Evolutionary conservation across 1,140 invertebrate species (phyloP).

Genomic region (Drosophila ananassae): DNA sequence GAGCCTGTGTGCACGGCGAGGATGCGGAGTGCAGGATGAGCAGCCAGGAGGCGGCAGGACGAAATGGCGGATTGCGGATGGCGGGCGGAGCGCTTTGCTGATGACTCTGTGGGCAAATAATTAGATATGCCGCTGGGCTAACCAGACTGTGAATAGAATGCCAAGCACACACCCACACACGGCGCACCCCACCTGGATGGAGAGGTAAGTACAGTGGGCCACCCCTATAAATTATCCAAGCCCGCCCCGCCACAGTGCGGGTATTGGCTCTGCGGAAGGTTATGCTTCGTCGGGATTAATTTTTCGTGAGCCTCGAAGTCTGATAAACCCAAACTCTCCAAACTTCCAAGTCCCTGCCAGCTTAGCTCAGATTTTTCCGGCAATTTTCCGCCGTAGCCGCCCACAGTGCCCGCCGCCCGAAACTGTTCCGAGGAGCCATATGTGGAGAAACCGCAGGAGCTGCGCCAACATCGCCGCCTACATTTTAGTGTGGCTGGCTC

Average conservation of each 20-base stretch:
- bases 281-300: not conserved
- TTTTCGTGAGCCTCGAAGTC: not conserved
- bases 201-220: slow-evolving; percentile 16
- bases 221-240: not conserved
- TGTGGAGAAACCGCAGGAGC: slow-evolving; percentile 17
- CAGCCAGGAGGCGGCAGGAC: not conserved
- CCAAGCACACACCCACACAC: slow-evolving; percentile 19
- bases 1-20: not conserved
- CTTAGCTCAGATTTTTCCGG: not conserved
- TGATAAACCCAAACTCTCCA: not conserved
- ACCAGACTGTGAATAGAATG: slow-evolving; percentile 56
- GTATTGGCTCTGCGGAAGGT: too few relatives aligned
- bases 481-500: slow-evolving; percentile 36
- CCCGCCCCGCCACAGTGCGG: too few relatives aligned
- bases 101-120: slow-evolving; percentile 54
- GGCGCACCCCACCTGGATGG: slow-evolving; percentile 6
- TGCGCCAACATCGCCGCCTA: slow-evolving; percentile 20
- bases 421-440: slow-evolving; percentile 8
- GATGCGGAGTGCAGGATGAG: not conserved
- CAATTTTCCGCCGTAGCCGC: not conserved
- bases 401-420: not conserved
- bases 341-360: not conserved
- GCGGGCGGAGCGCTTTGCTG: slow-evolving; percentile 34
- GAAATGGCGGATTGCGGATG: not conserved
- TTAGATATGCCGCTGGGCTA: slow-evolving; percentile 60